Evolutionary conservation across 2,113 vertebrate species (phyloP), one percentile per base, ranked within the genome.

Genomic region (Microcebus tavaratra): DNA sequence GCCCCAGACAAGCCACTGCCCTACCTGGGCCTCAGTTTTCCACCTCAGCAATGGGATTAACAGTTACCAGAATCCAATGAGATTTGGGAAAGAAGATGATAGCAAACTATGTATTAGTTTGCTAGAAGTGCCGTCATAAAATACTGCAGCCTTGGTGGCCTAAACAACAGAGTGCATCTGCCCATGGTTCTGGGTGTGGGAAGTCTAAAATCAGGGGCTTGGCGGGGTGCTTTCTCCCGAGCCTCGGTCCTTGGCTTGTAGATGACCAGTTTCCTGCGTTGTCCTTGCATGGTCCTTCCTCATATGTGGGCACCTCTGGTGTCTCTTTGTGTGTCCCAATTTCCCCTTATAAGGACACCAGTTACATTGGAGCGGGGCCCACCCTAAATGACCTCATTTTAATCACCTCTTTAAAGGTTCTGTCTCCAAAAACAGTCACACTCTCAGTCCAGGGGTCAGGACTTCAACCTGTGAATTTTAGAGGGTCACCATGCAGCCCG

Each of bases 241-340:
- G 27, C 45, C 75, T 29, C 18, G 3, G 23, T 75, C 65, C 65
- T n/a, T 21, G 65, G 59, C 34, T 78, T 45, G 34, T 63, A 34
- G 2, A 27, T 6, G 4, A 39, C 34, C 2, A 2, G 39, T 18
- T 67, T 65, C 48, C 76, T 8, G 0, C 29, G 9, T 2, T 15
- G 93, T 17, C 6, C 17, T 78, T 20, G 57, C 18, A 0, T 39
- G 36, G 31, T 31, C 48, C 36, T 23, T 42, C 68, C 31, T 67
- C 27, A 9, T 31, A 29, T 63, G 7, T 29, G 1, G 1, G 4
- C 45, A 36, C 18, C 25, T 61, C 79, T 21, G 25, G 11, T 18
- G 1, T 65, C 39, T 27, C 25, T 20, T 53, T 39, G 21, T 21
- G 42, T 39, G 61, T 72, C 67, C 55, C 82, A 1, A 42, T 39